Base-by-base conservation (phyloP, 2,797 vertebrate species). In the Tokudaia muenninki region DNA sequence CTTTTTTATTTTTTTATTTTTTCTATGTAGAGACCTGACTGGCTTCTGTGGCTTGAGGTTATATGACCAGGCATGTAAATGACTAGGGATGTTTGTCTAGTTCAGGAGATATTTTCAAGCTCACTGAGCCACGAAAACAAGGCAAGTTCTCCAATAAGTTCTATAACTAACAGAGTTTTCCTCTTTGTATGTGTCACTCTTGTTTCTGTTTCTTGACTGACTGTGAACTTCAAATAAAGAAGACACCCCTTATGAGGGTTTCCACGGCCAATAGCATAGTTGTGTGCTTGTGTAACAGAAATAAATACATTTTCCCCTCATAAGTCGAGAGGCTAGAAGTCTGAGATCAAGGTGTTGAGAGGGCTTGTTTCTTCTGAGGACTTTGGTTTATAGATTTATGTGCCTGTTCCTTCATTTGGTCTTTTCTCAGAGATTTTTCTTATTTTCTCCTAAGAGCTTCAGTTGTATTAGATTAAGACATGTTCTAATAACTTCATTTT, bases 171-270 rank as follows among this genome's bases (percentile, higher is more conserved):
- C 24, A 59, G 24, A 81, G 14, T 86, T 84, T 83, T 91, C 37
- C 34, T 89, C 4, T 90, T 87, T 31, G 55, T 81, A 70, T 34
- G n/a, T 31, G 44, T 92, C 70, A 41, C 14, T 75, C 31, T 6
- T 87, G 3, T 79, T 41, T 75, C 50, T 55, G 0, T 34, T 41
- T 88, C 31, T 88, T 19, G 8, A 1, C 6, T 17, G 26, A 87
- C 41, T 84, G 41, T 81, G 44, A 88, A 70, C 11, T 74, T 87
- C 50, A 70, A 95, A 92, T 70, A 82, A 67, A n/a, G 21, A 59
- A 87, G 6, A 52, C 14, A 75, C 6, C 14, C 21, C 37, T 74
- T 19, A 50, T 17, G 4, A 7, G 22, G 34, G 7, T 16, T 87
- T 34, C 55, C 19, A 82, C 24, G 74, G 37, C 59, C 72, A 72